These are phyloP conservation scores for rat (Rattus norvegicus) DNA, from an alignment of 2,113 vertebrate species.

Conservation along the genomic window GRCr8 NC_086031.1:15342501-15343000, in stretches of 20 bases:
- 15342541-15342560: neutral
- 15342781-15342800: neutral
- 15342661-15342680: neutral
- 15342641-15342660: neutral
- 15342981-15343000: neutral
- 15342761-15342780: neutral
- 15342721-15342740: neutral
- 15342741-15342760: neutral
- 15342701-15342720: neutral
- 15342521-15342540: neutral
- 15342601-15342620: neutral
- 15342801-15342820: neutral
- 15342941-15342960: accelerated
- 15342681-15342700: neutral
- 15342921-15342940: too few relatives aligned
- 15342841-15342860: neutral
- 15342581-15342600: too few relatives aligned
- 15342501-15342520: neutral
- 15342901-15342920: neutral
- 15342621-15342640: neutral
- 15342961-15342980: neutral
- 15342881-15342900: neutral
- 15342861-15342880: neutral
- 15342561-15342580: neutral
- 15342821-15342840: neutral